Evolutionary conservation across 2,113 vertebrate genomes (phyloP).

Genomic region (Semnornis frantzii): DNA sequence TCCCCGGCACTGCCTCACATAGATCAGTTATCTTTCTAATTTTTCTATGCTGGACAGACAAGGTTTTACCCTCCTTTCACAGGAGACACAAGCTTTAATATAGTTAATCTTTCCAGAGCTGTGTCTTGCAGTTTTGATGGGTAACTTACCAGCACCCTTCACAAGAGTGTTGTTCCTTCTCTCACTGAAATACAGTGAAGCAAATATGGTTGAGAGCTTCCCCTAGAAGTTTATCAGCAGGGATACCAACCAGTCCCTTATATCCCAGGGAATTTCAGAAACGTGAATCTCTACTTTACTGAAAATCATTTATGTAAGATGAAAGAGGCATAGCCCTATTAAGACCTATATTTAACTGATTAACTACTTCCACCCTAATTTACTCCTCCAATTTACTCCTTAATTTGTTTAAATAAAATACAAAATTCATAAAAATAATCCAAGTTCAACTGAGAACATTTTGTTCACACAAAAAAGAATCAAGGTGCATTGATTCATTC

Average conservation of each 20-base stretch:
- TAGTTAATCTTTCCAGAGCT: neutral
- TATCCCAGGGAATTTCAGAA: neutral
- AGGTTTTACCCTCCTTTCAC: neutral
- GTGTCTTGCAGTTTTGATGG: neutral
- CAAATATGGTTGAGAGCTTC: neutral
- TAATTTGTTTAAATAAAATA: neutral
- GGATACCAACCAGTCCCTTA: neutral
- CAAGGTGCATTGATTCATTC: neutral
- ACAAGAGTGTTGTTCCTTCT: neutral
- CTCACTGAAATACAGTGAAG: neutral
- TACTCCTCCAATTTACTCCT: neutral
- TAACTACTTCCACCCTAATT: neutral
- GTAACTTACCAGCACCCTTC: neutral
- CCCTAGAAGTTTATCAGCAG: neutral
- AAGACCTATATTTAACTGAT: neutral
- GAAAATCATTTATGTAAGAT: neutral
- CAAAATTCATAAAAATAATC: neutral
- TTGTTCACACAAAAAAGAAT: neutral
- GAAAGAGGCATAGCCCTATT: rapidly evolving
- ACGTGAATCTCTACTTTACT: neutral
- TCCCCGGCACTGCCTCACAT: neutral
- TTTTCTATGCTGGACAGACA: neutral
- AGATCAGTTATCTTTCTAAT: neutral
- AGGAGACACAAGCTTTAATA: neutral
- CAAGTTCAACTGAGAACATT: neutral